Base-by-base conservation (phyloP, 2,113 vertebrate species). In the Siphamia tubifer region DNA sequence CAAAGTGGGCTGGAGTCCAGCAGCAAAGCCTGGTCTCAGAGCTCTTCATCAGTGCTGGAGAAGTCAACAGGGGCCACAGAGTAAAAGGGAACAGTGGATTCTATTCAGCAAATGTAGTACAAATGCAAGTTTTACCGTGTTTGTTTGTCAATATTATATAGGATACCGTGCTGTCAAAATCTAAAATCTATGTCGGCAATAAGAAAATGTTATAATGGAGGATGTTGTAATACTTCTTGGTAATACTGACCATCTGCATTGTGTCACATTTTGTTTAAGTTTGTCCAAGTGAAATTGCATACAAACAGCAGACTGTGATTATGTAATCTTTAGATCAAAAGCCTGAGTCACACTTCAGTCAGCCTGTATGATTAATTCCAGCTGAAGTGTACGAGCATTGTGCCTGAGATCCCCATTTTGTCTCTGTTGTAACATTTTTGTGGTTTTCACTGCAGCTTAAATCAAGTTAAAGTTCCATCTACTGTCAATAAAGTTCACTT, bases 271-370 rank as follows among this genome's bases (percentile, higher is more conserved):
- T 27, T 10, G 19, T 27, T 45, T 30, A 17, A 55, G 11, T 39
- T 16, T 35, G 32, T 39, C 24, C 35, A 71, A 43, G 40, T 42
- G 17, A 42, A 15, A 35, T 45, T 52, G 42, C 27, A 49, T 25
- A 39, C 40, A 76, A 57, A 64, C 51, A 67, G 17, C 65, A 79
- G 61, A 53, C 17, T 61, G 30, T 30, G 43, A 23, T 39, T 57
- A 49, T 55, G 54, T 70, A 32, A 34, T 38, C 15, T 79, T 57
- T 71, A 51, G 42, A 21, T 78, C 17, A 9, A 57, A 72, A 38
- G 47, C 40, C 49, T 83, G 70, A 79, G 27, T 79, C 65, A 74
- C 39, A 47, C 48, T 62, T 75, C 19, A 69, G 30, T 16, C 51
- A 74, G 34, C 28, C 24, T 42, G 19, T 57, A 35, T 67, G 61